These are phyloP conservation scores for Micropoecilia bifurca DNA, from an alignment of 2,797 vertebrate species.

Conservation along the genomic window DNA sequence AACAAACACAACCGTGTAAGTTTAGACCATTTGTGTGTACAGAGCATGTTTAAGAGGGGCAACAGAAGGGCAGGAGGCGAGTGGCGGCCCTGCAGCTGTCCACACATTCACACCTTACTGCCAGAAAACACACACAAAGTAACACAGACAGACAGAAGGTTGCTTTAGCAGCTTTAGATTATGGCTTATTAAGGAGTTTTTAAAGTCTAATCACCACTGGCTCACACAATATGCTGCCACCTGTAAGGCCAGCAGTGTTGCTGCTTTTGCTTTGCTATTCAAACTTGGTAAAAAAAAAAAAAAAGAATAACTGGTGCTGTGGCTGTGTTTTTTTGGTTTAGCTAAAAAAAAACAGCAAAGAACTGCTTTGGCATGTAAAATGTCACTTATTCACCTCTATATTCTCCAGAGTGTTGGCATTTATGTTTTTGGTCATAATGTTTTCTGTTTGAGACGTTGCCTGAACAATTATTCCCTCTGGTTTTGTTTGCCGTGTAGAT, in stretches of 20 bases:
- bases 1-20: neutral
- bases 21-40: constrained; percentile 12
- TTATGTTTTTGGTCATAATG: neutral
- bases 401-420: too few species aligned
- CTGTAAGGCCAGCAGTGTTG: constrained; percentile 12
- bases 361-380: neutral
- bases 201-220: constrained; percentile 36
- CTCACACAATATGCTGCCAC: constrained; percentile 34
- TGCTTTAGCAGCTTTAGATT: constrained; percentile 34
- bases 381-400: too few species aligned
- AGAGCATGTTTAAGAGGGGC: constrained; percentile 5
- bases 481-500: neutral
- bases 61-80: constrained; percentile 43
- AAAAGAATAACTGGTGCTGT: neutral
- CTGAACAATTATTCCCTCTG: neutral
- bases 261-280: neutral
- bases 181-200: constrained; percentile 29
- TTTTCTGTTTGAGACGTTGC: neutral
- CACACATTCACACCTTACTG: constrained; percentile 57
- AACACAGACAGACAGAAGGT: constrained; percentile 18
- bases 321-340: neutral
- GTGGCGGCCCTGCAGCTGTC: constrained; percentile 59
- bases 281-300: neutral
- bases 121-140: constrained; percentile 19
- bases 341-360: neutral